Evolutionary conservation across 2,797 vertebrate species (phyloP).

Genomic region (Sardinella longiceps): DNA sequence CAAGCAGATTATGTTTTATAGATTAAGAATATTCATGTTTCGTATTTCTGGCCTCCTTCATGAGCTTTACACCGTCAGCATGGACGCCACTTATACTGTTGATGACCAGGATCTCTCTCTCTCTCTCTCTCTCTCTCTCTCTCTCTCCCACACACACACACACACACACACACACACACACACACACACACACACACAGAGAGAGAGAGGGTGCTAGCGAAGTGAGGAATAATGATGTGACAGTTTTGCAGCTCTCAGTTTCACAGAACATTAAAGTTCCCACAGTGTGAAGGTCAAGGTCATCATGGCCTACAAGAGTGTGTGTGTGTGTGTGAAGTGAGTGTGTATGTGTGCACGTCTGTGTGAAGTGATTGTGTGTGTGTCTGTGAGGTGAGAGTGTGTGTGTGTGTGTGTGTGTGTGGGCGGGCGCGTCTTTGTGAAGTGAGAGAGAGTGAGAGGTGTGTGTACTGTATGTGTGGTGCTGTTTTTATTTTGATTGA

Average conservation of each 20-base stretch:
- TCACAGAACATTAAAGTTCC: constrained; percentile 20
- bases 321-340: background rate
- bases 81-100: too few relatives aligned
- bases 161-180: background rate
- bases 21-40: too few relatives aligned
- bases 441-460: too few relatives aligned
- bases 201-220: background rate
- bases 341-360: background rate
- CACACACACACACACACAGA: background rate
- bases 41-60: too few relatives aligned
- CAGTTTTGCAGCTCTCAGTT: constrained; percentile 62
- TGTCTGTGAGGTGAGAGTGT: background rate
- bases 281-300: constrained; percentile 65
- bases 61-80: too few relatives aligned
- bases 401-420: too few relatives aligned
- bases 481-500: too few relatives aligned
- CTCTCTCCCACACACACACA: background rate
- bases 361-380: background rate
- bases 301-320: constrained; percentile 39
- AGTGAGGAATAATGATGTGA: constrained; percentile 63
- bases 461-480: background rate
- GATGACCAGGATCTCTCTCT: too few relatives aligned
- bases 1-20: too few relatives aligned
- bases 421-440: too few relatives aligned
- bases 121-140: background rate